Evolutionary conservation across 2,113 vertebrate genomes (phyloP).

Genomic region (Campylomormyrus numenius): DNA sequence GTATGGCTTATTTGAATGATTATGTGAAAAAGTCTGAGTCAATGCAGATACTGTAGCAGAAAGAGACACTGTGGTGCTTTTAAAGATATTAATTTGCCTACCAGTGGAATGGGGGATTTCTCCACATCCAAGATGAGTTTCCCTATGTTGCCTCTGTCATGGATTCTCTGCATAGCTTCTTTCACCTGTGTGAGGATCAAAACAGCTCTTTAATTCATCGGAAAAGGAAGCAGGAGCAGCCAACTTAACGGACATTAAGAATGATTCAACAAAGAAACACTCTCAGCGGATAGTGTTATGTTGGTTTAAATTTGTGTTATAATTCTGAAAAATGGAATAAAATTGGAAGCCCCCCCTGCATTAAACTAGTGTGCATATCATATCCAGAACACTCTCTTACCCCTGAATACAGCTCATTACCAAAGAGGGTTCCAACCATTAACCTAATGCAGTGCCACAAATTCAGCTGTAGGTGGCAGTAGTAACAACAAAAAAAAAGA

Average conservation of each 20-base stretch:
- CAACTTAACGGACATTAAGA: background rate
- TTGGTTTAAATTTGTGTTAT: background rate
- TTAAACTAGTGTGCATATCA: background rate
- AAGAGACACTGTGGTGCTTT: background rate
- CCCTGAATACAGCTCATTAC: background rate
- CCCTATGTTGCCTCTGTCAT: constrained; percentile 95
- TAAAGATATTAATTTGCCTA: constrained; percentile 46
- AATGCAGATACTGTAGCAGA: background rate
- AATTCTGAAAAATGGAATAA: background rate
- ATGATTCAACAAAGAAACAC: background rate
- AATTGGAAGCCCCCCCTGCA: background rate
- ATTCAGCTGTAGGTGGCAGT: constrained; percentile 35
- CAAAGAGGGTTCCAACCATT: background rate
- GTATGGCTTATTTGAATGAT: background rate
- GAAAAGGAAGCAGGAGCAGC: background rate
- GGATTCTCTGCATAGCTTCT: constrained; percentile 98
- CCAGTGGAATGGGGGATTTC: constrained; percentile 91
- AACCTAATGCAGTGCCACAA: constrained; percentile 10
- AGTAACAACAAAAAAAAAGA: constrained; percentile 11
- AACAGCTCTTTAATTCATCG: background rate
- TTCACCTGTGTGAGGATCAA: constrained; percentile 73
- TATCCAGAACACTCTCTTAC: background rate
- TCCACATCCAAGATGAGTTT: constrained; percentile 96
- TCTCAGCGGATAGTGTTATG: background rate
- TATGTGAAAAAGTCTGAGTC: background rate